Percentiles rank a stretch among this genome's conserved stretches.
Evolutionary conservation across 2,113 vertebrate genomes (phyloP).

Genomic region (Fukomys damarensis): DNA sequence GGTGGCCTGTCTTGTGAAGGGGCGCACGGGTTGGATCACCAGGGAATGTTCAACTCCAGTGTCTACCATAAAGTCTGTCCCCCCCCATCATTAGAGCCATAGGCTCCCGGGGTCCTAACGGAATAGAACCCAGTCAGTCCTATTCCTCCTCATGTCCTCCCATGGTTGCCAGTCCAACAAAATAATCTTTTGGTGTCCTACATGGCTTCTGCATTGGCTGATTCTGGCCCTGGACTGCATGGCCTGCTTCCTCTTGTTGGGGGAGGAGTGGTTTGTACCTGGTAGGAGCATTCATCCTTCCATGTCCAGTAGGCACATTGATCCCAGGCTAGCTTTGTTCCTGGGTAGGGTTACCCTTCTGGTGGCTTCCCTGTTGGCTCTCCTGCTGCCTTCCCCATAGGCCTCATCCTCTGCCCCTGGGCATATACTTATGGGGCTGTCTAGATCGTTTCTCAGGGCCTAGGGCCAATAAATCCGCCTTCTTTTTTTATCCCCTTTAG

Average conservation of each 20-base stretch:
- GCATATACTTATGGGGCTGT: not conserved
- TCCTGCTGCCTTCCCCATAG: not conserved
- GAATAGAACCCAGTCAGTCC: not conserved
- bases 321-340: not conserved
- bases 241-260: no score
- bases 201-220: not conserved
- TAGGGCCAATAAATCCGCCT: not conserved
- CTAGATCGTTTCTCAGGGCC: not conserved
- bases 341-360: not conserved
- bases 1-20: no score
- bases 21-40: not conserved
- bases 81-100: not conserved
- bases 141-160: not conserved
- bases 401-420: not conserved
- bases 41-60: not conserved
- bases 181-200: not conserved
- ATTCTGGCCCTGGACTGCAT: not conserved
- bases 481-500: not conserved
- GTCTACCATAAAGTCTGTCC: not conserved
- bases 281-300: not conserved
- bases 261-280: no score
- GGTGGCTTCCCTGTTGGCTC: no score
- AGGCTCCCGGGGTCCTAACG: not conserved
- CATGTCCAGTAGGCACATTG: not conserved
- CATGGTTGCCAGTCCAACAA: not conserved